Evolutionary conservation across 2,113 vertebrate genomes (phyloP).

Genomic region (Tychaedon coryphoeus): DNA sequence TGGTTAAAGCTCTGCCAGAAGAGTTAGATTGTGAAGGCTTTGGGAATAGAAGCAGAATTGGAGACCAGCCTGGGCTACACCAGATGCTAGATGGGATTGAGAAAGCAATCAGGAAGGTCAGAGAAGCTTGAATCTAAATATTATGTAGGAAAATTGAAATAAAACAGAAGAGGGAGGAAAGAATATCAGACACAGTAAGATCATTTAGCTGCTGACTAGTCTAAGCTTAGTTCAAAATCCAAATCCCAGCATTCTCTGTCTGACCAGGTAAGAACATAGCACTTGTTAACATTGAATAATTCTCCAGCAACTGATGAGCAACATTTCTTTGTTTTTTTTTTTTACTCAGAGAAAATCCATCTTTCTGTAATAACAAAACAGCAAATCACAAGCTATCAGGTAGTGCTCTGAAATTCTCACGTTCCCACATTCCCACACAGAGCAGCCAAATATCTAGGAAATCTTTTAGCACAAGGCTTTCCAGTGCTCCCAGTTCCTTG

Average conservation of each 20-base stretch:
- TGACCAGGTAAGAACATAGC: background rate
- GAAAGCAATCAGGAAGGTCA: background rate
- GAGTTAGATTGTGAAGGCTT: background rate
- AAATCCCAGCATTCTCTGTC: background rate
- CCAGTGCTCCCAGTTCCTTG: background rate
- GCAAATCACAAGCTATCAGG: background rate
- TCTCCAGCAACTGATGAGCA: background rate
- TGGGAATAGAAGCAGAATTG: background rate
- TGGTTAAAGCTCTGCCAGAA: background rate
- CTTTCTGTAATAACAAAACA: background rate
- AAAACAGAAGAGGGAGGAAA: background rate
- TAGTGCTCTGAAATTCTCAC: background rate
- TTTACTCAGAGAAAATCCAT: background rate
- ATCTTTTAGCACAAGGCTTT: background rate
- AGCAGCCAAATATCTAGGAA: background rate
- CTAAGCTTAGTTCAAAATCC: background rate
- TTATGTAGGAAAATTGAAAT: background rate
- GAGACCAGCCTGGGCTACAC: background rate
- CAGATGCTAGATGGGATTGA: background rate
- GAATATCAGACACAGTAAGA: background rate
- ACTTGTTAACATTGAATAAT: background rate
- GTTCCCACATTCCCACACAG: too few relatives aligned
- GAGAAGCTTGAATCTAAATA: background rate
- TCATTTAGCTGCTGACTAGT: background rate
- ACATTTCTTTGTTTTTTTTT: background rate